Evolutionary conservation across 2,888 invertebrate genomes (phyloP).

Genomic region (Apoderus coryli): DNA sequence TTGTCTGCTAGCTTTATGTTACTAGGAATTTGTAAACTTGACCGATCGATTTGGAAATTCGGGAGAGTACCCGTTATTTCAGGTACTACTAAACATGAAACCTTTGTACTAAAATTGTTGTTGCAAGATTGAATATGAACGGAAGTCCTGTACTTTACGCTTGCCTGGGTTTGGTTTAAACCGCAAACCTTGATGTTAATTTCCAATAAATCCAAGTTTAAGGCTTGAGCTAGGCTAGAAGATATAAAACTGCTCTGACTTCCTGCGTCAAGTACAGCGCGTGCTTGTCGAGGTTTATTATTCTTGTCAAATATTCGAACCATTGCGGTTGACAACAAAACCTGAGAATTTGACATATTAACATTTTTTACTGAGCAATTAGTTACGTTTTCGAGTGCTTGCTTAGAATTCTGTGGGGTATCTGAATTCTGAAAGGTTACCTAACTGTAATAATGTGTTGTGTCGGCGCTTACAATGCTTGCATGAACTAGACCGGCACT

Average conservation of each 20-base stretch:
- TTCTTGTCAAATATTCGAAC: constrained; percentile 3
- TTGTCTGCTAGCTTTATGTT: constrained; percentile 5
- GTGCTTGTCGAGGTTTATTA: constrained; percentile 3
- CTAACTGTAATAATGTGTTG: too few species aligned
- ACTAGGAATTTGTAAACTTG: constrained; percentile 4
- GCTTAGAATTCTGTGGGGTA: too few species aligned
- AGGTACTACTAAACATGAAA: constrained; percentile 6
- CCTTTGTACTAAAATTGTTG: constrained; percentile 6
- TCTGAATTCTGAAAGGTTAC: too few species aligned
- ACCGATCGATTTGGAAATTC: neutral
- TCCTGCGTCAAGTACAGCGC: constrained; percentile 7
- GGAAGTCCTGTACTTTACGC: constrained; percentile 1
- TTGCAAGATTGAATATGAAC: neutral
- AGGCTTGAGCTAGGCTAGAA: neutral
- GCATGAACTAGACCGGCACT: neutral
- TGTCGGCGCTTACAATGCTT: constrained; percentile 3
- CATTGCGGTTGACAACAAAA: constrained; percentile 1
- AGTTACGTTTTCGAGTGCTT: too few species aligned
- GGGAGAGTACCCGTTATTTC: constrained; percentile 7
- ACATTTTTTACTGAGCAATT: too few species aligned
- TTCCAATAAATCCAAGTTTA: constrained; percentile 1
- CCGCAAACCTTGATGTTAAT: constrained; percentile 5
- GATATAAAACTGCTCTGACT: constrained; percentile 8
- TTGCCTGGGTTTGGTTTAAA: neutral
- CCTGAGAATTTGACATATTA: too few species aligned